Evolutionary conservation across 2,113 vertebrate species (phyloP).

Genomic region (Cairina moschata): DNA sequence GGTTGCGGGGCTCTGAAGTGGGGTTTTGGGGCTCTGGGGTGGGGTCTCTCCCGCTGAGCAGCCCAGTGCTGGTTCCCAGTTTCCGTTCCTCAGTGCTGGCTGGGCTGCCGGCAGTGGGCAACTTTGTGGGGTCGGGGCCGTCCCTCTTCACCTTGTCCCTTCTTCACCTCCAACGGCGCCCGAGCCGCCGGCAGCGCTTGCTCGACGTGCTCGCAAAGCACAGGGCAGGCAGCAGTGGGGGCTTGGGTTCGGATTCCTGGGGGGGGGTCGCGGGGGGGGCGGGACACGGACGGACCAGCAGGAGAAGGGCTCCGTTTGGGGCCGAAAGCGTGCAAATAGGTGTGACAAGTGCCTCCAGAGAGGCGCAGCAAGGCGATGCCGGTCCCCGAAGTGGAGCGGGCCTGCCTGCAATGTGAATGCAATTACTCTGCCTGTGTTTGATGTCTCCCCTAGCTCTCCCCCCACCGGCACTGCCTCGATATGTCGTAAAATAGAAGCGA

Average conservation of each 20-base stretch:
- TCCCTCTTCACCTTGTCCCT: accelerated
- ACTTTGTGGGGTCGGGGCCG: neutral
- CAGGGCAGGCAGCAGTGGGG: neutral
- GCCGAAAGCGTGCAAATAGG: accelerated
- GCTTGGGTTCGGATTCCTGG: neutral
- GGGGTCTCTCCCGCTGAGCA: accelerated
- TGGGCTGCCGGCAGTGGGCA: neutral
- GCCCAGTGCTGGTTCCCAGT: neutral
- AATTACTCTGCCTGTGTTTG: neutral
- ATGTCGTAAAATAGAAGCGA: neutral
- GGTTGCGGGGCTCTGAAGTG: too few relatives aligned
- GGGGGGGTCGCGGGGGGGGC: too few relatives aligned
- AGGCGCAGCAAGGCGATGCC: neutral
- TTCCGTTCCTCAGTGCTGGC: accelerated
- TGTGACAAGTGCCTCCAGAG: neutral
- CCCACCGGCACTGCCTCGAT: neutral
- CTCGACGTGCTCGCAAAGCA: neutral
- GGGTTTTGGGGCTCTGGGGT: neutral
- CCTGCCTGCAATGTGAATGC: neutral
- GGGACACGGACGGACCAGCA: neutral
- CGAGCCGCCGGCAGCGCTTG: neutral
- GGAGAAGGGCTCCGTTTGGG: neutral
- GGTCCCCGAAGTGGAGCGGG: neutral
- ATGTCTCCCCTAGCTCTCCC: neutral
- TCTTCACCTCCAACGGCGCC: too few relatives aligned